Conservation (phyloP, 1,140 invertebrate species). For the Neodiprion lecontei region DNA sequence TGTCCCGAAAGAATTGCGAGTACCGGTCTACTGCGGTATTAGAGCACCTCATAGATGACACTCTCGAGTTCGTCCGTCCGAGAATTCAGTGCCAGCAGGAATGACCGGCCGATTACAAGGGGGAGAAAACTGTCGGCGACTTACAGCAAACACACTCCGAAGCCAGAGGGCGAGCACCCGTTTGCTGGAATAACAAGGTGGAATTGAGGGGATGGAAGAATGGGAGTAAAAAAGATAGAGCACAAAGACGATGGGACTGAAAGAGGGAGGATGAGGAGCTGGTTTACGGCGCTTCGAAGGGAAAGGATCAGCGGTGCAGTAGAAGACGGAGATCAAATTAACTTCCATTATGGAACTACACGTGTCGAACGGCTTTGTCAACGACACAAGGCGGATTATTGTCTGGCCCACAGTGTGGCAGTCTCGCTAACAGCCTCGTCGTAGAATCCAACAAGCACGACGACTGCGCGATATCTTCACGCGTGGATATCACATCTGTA, state of each 20-base stretch:
- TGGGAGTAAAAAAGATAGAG: neutral
- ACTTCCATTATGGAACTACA: constrained; percentile 10
- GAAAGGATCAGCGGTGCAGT: neutral
- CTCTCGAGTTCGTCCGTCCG: too few species aligned
- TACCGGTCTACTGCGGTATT: too few species aligned
- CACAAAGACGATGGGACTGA: neutral
- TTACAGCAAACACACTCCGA: neutral
- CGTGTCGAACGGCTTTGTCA: constrained; percentile 2
- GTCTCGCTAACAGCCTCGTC: neutral
- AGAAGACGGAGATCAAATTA: constrained; percentile 14
- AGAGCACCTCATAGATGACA: too few species aligned
- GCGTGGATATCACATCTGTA: too few species aligned
- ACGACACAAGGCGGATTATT: constrained; percentile 9
- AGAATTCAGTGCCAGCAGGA: too few species aligned
- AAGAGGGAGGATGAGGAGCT: neutral
- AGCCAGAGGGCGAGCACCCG: neutral
- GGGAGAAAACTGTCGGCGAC: too few species aligned
- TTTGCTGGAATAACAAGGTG: neutral
- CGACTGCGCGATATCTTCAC: neutral
- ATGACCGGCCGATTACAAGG: too few species aligned
- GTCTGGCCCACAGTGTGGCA: neutral
- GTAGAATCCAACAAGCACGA: neutral
- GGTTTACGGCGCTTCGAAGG: too few species aligned
- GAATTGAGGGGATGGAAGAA: neutral
- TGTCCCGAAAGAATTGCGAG: too few species aligned